Evolutionary conservation across 2,888 invertebrate genomes (phyloP), one percentile per base, ranked within the genome.

Genomic region (Xanthia icteritia): DNA sequence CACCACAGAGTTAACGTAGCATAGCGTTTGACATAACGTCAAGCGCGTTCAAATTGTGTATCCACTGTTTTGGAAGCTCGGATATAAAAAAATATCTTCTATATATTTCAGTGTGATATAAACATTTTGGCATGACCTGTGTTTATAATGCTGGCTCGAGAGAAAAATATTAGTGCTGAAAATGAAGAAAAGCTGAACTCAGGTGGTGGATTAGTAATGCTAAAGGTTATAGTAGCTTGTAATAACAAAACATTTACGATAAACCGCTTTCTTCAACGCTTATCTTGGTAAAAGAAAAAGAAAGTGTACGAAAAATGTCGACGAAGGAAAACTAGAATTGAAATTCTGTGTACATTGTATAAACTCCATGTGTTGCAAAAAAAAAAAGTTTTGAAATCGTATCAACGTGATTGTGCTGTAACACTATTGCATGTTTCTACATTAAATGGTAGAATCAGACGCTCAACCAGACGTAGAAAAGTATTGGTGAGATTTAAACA

Each of bases 131-230:
- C 81, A 65, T 31, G 39, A 39, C 39, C 4, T 42, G 13, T 54
- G 36, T 60, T 54, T 51, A 61, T 68, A 64, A 67, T 51, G 11
- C 31, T n/a, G 39, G 20, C 31, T 60, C 6, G 23, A 48, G 23
- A 23, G 31, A 61, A 83, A 76, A 65, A 56, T 77, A 58, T 36
- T 67, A 31, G 17, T 17, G 5, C 13, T 63, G 5, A 70, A 61
- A 54, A 60, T 42, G 54, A 78, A 56, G 58, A 65, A 48, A 66
- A 45, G 0, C 23, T 66, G 15, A 70, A 83, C 79, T 70, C 80
- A 83, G 80, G 79, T 83, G 56, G 79, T 71, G 39, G 58, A 69
- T 83, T 71, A 79, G 61, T 83, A 36, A 79, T 27, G 42, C 39
- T 61, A 39, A 77, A 77, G 31, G 31, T 54, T 82, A 5, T 82